Evolutionary conservation across 2,113 vertebrate genomes (phyloP), one percentile per base, ranked within the genome.

Genomic region (Phrynocephalus versicolor): DNA sequence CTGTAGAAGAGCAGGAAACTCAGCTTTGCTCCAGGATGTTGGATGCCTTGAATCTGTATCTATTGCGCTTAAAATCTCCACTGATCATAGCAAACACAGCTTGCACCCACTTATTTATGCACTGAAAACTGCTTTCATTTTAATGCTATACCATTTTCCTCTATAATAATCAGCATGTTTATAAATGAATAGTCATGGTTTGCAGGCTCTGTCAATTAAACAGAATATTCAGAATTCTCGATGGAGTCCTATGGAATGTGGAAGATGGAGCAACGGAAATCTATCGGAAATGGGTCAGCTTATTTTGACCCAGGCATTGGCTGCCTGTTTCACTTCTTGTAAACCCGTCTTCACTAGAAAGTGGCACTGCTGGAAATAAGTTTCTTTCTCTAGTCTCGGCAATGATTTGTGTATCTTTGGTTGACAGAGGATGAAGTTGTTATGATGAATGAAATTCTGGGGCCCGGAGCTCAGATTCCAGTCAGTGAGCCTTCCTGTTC

Each of bases 361-460:
- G 37, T 72, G 19, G 15, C 27, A 57, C 21, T 35, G 12, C 18
- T 51, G 39, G 45, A 19, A 69, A n/a, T n/a, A n/a, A n/a, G n/a
- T n/a, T n/a, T 41, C 35, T 51, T 70, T 21, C 41, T 55, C 37
- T 69, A 41, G 27, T 62, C 30, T 62, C 72, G 67, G 35, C 72
- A 85, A 84, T 67, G n/a, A 33, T 51, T 27, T 65, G n/a, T 60
- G 60, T 51, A 18, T 25, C 21, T 72, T 81, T 88, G n/a, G 65
- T 85, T 62, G 67, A 95, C 84, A 86, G 95, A 94, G 57, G 70
- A 92, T 87, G 91, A 94, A 85, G 71, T 81, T 30, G 82, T 57
- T 18, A 27, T 92, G 82, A 62, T 80, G 25, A 76, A 41, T 62
- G 81, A 92, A 30, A 79, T 90, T 62, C 88, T 91, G 62, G 62